Evolutionary conservation across 2,888 invertebrate genomes (phyloP), one percentile per base, ranked within the genome.

Genomic region (Phengaris arion): DNA sequence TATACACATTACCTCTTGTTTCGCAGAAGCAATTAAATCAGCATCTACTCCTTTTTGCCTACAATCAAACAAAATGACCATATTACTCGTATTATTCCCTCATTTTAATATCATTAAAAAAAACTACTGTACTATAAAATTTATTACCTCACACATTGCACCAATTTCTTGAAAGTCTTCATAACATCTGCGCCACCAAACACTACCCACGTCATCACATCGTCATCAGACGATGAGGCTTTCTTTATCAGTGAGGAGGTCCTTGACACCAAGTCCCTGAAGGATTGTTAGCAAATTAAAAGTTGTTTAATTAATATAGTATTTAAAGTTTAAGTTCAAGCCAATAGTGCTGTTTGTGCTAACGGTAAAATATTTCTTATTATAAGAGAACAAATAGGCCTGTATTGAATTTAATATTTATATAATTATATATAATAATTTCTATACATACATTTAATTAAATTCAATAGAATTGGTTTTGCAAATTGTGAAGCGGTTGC

Each of bases 201-300:
- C 77, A 85, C 85, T 52, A 85, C 85, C 91, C 92, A 92, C 7
- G 86, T 88, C 83, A 90, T 84, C n/a, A 81, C 80, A 10, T 86
- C 87, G 1, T 82, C 80, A 2, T 85, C 85, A 0, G 82, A 76
- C 0, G 79, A 74, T 55, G 82, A 82, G 57, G 90, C 88, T 2
- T 88, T 87, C 57, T 85, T 85, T 57, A 90, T 81, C 72, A 92
- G 80, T 0, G 84, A 82, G n/a, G 86, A 81, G 0, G 88, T 86
- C 54, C 85, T 85, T 12, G 78, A 81, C 13, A 90, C 77, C 2
- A 92, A 79, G 2, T 82, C 83, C 75, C 91, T 92, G 80, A 6
- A 78, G 22, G 22, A 22, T 22, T 22, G 22, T 22, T 22, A 22
- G 22, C 22, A 22, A 22, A 22, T 22, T 22, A 22, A 22, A 22